Conservation (phyloP, 2,113 vertebrate genomes). For the Dinomys branickii region DNA sequence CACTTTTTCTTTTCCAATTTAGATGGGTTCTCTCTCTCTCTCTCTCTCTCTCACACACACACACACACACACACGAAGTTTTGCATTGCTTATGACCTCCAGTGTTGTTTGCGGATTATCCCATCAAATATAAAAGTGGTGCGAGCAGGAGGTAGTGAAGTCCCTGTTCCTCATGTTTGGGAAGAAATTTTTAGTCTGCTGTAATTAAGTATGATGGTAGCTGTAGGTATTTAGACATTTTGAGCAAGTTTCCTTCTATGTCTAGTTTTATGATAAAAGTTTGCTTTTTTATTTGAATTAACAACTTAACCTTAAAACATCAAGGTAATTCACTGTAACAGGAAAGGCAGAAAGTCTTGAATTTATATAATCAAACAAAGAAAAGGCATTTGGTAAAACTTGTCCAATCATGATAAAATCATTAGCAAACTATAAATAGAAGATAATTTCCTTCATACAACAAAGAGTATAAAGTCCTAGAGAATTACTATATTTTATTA, state of each 20-base stretch:
- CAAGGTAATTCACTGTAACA: neutral
- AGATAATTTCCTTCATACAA: neutral
- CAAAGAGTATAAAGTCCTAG: neutral
- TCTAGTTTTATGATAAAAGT: neutral
- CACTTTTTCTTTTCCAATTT: neutral
- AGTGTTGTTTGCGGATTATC: neutral
- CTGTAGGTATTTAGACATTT: neutral
- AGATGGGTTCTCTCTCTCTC: neutral
- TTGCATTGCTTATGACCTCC: neutral
- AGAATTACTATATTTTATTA: neutral
- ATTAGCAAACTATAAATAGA: neutral
- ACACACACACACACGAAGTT: neutral
- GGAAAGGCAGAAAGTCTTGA: neutral
- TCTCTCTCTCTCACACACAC: no score
- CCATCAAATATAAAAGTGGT: neutral
- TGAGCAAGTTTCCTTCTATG: neutral
- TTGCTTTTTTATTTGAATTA: neutral
- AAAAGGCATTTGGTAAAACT: conserved; percentile 5
- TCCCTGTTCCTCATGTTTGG: neutral
- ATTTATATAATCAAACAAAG: neutral
- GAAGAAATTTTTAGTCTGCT: neutral
- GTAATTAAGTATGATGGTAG: neutral
- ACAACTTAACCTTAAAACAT: neutral
- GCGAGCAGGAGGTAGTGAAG: neutral
- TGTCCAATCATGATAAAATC: neutral